Evolutionary conservation across 2,797 vertebrate genomes (phyloP), one percentile per base, ranked within the genome.

Genomic region (Acipenser ruthenus): DNA sequence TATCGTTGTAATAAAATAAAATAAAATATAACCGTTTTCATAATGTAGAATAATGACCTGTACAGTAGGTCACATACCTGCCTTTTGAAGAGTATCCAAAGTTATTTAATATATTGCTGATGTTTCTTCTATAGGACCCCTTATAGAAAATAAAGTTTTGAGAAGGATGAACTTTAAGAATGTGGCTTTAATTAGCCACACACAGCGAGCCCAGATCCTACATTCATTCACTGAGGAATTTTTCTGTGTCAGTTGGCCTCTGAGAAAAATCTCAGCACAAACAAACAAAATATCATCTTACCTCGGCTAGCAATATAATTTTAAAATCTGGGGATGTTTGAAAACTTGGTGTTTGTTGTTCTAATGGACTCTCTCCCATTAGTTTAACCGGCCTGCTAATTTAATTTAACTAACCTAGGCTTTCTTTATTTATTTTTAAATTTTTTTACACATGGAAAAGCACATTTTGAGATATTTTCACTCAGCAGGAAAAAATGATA

Each of bases 361-460:
- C 55, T 37, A 64, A 60, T 18, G 77, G 82, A 84, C 82, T 82
- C 85, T 82, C 77, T 79, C 65, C 71, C 81, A 78, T 83, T 66
- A 81, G 84, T 82, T 78, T 84, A 82, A 78, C 79, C 82, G 82
- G 75, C 82, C 71, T 77, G 80, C 69, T 87, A 89, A 90, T 89
- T 88, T 82, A 82, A 89, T 89, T 88, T 88, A 86, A 84, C 84
- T 85, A 83, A 76, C 76, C 67, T 65, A 86, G 80, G 87, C 87
- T 85, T 84, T 83, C 77, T 87, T 87, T 80, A 79, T 78, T 75
- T 78, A 75, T 75, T 75, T 15, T 13, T 13, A 75, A 67, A 47
- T 70, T 78, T 72, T 59, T 48, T 58, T 58, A n/a, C 12, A 12
- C 9, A 58, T 58, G 12, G 48, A 55, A 50, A 60, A 51, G 55